Evolutionary conservation across 2,797 vertebrate genomes (phyloP), one percentile per base, ranked within the genome.

Genomic region (Distichodus sexfasciatus): DNA sequence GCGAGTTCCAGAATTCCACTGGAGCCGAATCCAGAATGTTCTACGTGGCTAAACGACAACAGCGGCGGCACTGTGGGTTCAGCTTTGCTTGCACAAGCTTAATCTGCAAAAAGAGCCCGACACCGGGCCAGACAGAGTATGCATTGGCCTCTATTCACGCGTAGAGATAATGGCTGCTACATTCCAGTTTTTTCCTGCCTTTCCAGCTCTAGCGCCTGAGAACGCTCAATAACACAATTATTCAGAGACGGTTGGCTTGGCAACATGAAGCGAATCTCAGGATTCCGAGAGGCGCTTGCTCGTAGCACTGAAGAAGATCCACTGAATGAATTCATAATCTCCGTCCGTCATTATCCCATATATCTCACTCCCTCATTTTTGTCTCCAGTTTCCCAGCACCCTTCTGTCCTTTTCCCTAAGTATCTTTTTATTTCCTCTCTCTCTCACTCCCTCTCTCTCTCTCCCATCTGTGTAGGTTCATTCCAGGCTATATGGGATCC

Each of bases 401-500:
- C n/a, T n/a, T 41, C 11, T 50, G 19, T 59, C 19, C 31, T 40
- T 43, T 35, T 24, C 35, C 15, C 11, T 44, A 41, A 44, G 44
- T 82, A 71, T 83, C 53, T 79, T 70, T 80, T 84, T 83, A 86
- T 72, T 83, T 84, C 86, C 87, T 80, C 79, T 80, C 77, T 78
- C 69, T 72, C 81, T 46, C 26, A 38, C 43, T 64, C 7, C 57
- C 10, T 69, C 17, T 53, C 9, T 35, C 31, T 61, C 35, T 62
- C 57, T 61, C 36, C 69, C 12, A 29, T 79, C 79, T 64, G 78
- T 76, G 74, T 83, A 87, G 75, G 80, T 84, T 89, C 86, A 88
- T 91, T 87, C 87, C 86, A 80, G 82, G 88, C 88, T 84, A 88
- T 88, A 88, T 85, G 84, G n/a, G 84, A 83, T 87, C 86, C 86